phyloP scores from a whole-genome alignment of 1,140 invertebrate genomes.

The Drosophila micromelanica region DNA sequence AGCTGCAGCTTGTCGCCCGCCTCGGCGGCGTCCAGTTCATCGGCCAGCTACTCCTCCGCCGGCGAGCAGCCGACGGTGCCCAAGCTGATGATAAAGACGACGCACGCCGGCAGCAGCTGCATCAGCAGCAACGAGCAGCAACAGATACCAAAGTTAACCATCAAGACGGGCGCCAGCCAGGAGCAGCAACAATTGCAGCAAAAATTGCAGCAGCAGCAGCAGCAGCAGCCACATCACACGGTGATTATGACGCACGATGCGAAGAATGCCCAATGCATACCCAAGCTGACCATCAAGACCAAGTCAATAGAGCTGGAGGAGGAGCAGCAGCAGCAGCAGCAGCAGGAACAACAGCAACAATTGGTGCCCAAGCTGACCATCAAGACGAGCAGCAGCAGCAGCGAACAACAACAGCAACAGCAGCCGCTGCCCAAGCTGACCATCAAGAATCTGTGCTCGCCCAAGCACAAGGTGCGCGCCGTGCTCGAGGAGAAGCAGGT shows the following conservation, averaged over 20 bases:
- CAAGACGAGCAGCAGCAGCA: constrained; percentile 59
- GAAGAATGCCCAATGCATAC: constrained; percentile 71
- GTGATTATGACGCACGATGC: constrained; percentile 78
- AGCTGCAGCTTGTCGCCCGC: constrained; percentile 72
- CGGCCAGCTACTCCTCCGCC: constrained; percentile 52
- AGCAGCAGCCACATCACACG: constrained; percentile 61
- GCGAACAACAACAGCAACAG: constrained; percentile 19
- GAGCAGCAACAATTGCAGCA: constrained; percentile 33
- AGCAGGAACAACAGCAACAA: constrained; percentile 42
- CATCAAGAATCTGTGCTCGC: constrained; percentile 79
- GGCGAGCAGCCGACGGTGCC: constrained; percentile 61
- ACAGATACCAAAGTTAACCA: constrained; percentile 79
- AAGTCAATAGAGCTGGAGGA: constrained; percentile 63
- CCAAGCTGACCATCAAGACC: constrained; percentile 73
- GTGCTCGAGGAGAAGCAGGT: constrained; percentile 71
- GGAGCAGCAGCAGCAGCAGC: constrained; percentile 25
- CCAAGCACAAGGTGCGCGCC: constrained; percentile 71
- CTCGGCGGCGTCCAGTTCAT: constrained; percentile 36
- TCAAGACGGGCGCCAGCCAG: constrained; percentile 58
- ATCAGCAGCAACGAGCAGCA: constrained; percentile 48
- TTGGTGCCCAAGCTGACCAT: constrained; percentile 79
- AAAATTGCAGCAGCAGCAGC: constrained; percentile 17
- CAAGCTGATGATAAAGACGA: constrained; percentile 82
- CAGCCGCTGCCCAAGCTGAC: constrained; percentile 74
- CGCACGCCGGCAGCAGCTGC: constrained; percentile 60